Conservation (phyloP, 2,888 invertebrate genomes). For the Gandaritis pyraliata region DNA sequence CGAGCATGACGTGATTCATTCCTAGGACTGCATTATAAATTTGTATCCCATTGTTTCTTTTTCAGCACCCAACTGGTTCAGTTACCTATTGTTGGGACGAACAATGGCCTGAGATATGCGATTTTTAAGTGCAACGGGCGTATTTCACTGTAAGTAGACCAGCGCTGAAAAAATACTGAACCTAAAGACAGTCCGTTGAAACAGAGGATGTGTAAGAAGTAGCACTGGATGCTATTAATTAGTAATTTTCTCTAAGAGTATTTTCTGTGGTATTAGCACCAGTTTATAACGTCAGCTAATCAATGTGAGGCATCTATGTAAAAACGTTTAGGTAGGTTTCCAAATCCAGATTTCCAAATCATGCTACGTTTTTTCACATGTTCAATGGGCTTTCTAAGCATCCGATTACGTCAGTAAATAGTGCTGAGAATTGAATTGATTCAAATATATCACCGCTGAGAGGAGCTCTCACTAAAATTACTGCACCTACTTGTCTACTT, state of each 20-base stretch:
- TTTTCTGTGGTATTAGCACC: constrained; percentile 1
- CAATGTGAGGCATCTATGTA: neutral
- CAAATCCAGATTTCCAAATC: too few species aligned
- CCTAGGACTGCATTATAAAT: constrained; percentile 80
- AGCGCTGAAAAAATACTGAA: constrained; percentile 27
- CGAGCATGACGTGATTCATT: constrained; percentile 75
- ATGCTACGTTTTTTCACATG: too few species aligned
- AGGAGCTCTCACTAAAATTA: constrained; percentile 12
- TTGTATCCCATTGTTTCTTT: constrained; percentile 79
- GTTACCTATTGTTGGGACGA: constrained; percentile 73
- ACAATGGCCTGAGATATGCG: constrained; percentile 73
- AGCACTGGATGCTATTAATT: constrained; percentile 7
- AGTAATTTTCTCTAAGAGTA: constrained; percentile 10
- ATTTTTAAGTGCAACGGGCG: constrained; percentile 63
- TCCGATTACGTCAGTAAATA: constrained; percentile 7
- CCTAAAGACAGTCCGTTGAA: constrained; percentile 12
- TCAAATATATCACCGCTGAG: constrained; percentile 14
- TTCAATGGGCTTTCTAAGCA: too few species aligned
- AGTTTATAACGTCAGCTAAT: neutral
- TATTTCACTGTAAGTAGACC: constrained; percentile 47
- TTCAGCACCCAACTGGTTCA: constrained; percentile 70
- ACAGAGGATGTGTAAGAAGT: constrained; percentile 13
- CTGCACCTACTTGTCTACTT: constrained; percentile 18
- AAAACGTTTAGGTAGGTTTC: too few species aligned
- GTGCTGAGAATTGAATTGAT: constrained; percentile 5